Conservation (phyloP, 2,888 invertebrate species). For the Syrphus vitripennis region DNA sequence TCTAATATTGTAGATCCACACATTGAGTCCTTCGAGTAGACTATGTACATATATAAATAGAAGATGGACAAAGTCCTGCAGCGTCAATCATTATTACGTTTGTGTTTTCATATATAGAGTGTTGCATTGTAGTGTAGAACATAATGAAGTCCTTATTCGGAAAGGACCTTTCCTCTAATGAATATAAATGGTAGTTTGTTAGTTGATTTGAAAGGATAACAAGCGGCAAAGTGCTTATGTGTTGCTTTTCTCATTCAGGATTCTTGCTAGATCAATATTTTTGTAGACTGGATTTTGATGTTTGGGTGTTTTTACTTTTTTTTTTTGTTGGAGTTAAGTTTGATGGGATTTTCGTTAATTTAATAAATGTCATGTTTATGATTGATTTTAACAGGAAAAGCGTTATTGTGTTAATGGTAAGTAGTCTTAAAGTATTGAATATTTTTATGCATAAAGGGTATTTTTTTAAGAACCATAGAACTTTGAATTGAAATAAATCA, state of each 20-base stretch:
- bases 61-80: slow-evolving; percentile 53
- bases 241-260: slow-evolving; percentile 24
- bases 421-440: too few relatives aligned
- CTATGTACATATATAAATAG: neutral
- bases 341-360: slow-evolving; percentile 45
- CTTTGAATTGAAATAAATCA: too few relatives aligned
- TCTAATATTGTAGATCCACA: slow-evolving; percentile 29
- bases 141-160: slow-evolving; percentile 29
- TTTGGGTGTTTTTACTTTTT: neutral
- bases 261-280: neutral
- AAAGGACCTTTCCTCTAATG: slow-evolving; percentile 55
- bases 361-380: slow-evolving; percentile 62
- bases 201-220: slow-evolving; percentile 71
- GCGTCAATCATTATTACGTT: slow-evolving; percentile 64
- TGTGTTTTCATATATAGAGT: slow-evolving; percentile 14
- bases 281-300: neutral
- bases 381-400: slow-evolving; percentile 46
- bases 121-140: slow-evolving; percentile 23
- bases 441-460: too few relatives aligned
- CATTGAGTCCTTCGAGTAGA: neutral
- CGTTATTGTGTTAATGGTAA: neutral
- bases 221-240: slow-evolving; percentile 67
- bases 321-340: neutral
- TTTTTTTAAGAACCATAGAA: too few relatives aligned
- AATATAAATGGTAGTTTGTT: slow-evolving; percentile 72